phyloP scores from a whole-genome alignment of 2,888 invertebrate species.

The Phoronis australis region DNA sequence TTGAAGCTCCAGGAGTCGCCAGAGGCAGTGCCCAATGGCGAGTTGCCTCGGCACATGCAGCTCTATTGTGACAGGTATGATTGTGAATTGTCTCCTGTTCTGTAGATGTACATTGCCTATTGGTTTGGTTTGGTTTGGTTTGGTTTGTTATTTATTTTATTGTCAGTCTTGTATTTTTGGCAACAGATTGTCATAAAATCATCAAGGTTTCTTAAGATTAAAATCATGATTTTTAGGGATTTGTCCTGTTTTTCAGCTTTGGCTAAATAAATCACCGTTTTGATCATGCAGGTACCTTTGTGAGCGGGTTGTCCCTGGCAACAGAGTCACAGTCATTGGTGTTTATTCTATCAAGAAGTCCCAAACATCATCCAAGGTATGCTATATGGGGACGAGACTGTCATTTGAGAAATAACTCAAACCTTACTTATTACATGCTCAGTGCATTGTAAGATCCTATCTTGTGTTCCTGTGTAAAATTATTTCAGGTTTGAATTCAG shows the following conservation, averaged over 20 bases:
- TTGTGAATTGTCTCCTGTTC: slow-evolving; percentile 59
- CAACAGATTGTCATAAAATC: too few relatives aligned
- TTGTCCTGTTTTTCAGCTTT: slow-evolving; percentile 3
- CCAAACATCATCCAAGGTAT: slow-evolving; percentile 27
- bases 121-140: too few relatives aligned
- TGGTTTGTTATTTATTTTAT: too few relatives aligned
- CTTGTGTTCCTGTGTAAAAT: too few relatives aligned
- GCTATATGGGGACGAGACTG: too few relatives aligned
- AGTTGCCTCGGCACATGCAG: slow-evolving; percentile 93
- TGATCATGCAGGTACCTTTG: slow-evolving; percentile 64
- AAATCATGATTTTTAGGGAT: slow-evolving; percentile 3
- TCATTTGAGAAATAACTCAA: too few relatives aligned
- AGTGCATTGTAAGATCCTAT: too few relatives aligned
- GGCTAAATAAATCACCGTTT: neutral
- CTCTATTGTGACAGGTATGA: slow-evolving; percentile 81
- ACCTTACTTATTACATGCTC: too few relatives aligned
- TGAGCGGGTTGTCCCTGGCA: slow-evolving; percentile 93
- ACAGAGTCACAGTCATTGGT: slow-evolving; percentile 85
- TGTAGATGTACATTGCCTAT: too few relatives aligned
- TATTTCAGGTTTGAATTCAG: too few relatives aligned
- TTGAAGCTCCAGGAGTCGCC: slow-evolving; percentile 95
- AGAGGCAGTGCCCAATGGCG: slow-evolving; percentile 91
- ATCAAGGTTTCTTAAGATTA: neutral
- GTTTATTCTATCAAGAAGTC: slow-evolving; percentile 94
- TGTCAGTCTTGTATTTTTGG: neutral